Evolutionary conservation across 2,888 invertebrate genomes (phyloP).

Genomic region (Drepana falcataria): DNA sequence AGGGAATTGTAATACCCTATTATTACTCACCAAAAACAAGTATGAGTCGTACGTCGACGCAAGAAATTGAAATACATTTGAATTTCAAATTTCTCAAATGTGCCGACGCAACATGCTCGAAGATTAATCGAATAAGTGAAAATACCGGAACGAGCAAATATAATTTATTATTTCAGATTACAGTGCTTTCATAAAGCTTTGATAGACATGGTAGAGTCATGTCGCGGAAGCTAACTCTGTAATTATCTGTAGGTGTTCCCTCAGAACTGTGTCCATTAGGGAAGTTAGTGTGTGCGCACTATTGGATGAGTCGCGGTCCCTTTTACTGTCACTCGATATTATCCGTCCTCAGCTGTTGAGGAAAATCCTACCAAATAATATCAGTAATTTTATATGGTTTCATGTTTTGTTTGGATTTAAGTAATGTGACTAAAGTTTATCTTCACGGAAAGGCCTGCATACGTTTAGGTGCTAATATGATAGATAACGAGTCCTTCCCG

Average conservation of each 20-base stretch:
- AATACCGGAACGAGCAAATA: conserved; percentile 15
- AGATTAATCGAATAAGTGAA: conserved; percentile 14
- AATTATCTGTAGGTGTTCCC: conserved; percentile 64
- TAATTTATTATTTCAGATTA: conserved; percentile 19
- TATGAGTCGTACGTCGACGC: conserved; percentile 18
- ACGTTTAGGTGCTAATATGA: too few species aligned
- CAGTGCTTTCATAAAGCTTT: conserved; percentile 37
- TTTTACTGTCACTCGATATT: conserved; percentile 57
- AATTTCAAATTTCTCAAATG: conserved; percentile 27
- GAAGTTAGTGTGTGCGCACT: conserved; percentile 47
- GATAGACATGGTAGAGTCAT: conserved; percentile 40
- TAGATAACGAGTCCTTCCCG: too few species aligned
- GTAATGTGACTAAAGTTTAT: conserved; percentile 8
- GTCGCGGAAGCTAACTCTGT: conserved; percentile 50
- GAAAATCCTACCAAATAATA: conserved; percentile 52
- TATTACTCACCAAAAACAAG: conserved; percentile 29
- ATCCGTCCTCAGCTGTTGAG: conserved; percentile 42
- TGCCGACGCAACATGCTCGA: conserved; percentile 13
- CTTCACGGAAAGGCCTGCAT: conserved; percentile 1
- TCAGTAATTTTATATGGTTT: conserved; percentile 16
- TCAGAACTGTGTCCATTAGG: conserved; percentile 67
- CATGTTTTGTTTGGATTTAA: neutral
- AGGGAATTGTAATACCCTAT: conserved; percentile 32
- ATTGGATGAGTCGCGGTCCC: conserved; percentile 27
- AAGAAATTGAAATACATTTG: conserved; percentile 28